Conservation (phyloP, 2,113 vertebrate genomes). For the Hemiprocne comata region DNA sequence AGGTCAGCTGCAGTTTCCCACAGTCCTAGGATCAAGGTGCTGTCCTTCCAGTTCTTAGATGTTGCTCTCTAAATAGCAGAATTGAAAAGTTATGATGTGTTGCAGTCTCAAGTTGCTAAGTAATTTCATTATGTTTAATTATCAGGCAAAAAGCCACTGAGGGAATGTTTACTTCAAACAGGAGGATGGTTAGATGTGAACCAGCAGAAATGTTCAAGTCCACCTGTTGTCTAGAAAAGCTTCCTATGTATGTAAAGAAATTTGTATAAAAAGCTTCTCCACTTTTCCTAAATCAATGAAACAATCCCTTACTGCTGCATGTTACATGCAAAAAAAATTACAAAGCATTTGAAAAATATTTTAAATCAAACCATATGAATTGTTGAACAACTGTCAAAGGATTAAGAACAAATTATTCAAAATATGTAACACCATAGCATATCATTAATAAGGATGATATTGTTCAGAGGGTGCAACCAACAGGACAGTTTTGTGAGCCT, state of each 20-base stretch:
- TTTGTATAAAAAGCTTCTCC: not conserved
- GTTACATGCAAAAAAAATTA: not conserved
- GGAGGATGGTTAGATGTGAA: not conserved
- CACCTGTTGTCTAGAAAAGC: not conserved
- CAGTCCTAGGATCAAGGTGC: not conserved
- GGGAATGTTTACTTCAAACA: not conserved
- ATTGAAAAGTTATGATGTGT: not conserved
- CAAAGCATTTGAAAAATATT: not conserved
- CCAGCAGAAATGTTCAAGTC: not conserved
- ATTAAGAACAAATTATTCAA: not conserved
- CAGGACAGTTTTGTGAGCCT: not conserved
- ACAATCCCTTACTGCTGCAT: not conserved
- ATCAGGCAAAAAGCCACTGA: not conserved
- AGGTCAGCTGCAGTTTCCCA: not conserved
- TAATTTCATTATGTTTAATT: not conserved
- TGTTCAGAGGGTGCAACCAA: not conserved
- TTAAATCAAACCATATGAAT: not conserved
- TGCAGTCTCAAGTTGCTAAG: not conserved
- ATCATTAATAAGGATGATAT: not conserved
- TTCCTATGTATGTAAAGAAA: not conserved
- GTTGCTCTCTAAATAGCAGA: not conserved
- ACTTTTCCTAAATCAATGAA: not conserved
- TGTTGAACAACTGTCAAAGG: not conserved
- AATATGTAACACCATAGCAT: not conserved
- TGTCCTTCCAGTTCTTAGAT: not conserved